Evolutionary conservation across 2,797 vertebrate species (phyloP), one percentile per base, ranked within the genome.

Genomic region (Acanthornis magna): DNA sequence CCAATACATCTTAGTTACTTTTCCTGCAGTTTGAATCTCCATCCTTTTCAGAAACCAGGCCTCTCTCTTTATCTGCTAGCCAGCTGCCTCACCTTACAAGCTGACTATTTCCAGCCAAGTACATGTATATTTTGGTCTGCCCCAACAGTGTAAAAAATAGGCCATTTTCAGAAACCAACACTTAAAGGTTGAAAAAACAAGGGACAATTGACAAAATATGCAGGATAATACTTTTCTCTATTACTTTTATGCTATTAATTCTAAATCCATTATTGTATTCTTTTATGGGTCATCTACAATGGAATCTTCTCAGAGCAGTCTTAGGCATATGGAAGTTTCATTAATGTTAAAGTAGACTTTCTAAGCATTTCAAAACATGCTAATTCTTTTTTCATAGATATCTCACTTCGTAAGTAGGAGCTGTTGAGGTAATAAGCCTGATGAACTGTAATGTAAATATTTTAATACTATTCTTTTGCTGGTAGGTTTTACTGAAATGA

Each of bases 381-480:
- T n/a, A 34, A 74, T 80, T 85, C 36, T 36, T 85, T 95, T 75
- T 91, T 65, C 61, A 13, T 53, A 80, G 57, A 74, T 34, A 32
- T 89, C 62, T 85, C 42, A 47, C 75, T 88, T 88, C 54, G 55
- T 54, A 80, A 88, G 77, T 23, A 85, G 65, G 83, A 60, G 42
- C 82, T 85, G 67, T 74, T 84, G 38, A 89, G 76, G 85, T 85
- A 92, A 85, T 88, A 80, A 88, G 73, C 54, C 48, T 89, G 50
- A 62, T 88, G 57, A 92, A 65, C 87, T 91, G 85, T 78, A 83
- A 92, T 51, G 68, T 88, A 95, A 96, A 95, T 92, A 95, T 95
- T 95, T 92, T 89, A 88, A 71, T 88, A 61, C 16, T 50, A 26
- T 82, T 74, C 25, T 75, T 78, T 81, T 83, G 21, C 73, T 77